Percentiles rank a stretch among this genome's conserved stretches.
Evolutionary conservation across 2,797 vertebrate genomes (phyloP).

Genomic region (Thamnophis elegans): DNA sequence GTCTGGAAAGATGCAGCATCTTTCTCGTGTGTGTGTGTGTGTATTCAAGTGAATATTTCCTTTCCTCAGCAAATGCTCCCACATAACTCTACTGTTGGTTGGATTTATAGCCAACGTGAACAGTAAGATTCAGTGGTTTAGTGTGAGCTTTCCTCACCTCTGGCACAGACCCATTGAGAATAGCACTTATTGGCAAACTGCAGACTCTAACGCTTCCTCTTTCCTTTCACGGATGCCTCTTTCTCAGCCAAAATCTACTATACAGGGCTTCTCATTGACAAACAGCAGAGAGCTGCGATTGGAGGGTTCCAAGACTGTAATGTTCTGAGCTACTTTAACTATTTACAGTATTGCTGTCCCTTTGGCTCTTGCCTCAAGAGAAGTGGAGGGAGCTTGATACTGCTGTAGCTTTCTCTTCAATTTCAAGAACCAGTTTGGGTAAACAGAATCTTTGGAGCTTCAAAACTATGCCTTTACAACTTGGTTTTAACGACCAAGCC

Average conservation of each 20-base stretch:
- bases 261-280: background rate
- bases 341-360: background rate
- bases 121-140: constrained; percentile 37
- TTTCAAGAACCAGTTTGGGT: background rate
- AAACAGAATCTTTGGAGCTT: background rate
- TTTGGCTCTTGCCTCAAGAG: background rate
- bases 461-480: background rate
- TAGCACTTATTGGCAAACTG: constrained; percentile 1
- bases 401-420: background rate
- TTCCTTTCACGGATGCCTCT: constrained; percentile 18
- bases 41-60: background rate
- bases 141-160: constrained; percentile 34
- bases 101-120: constrained; percentile 20
- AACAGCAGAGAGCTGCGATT: background rate
- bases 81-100: constrained; percentile 11
- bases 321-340: constrained; percentile 15
- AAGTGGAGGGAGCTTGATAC: background rate
- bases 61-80: background rate
- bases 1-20: constrained; percentile 33
- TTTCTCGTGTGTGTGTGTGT: background rate
- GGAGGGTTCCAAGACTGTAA: background rate
- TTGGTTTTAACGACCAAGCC: background rate
- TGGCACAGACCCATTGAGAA: constrained; percentile 24
- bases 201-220: background rate
- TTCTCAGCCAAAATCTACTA: constrained; percentile 16